Conservation (phyloP, 1,140 invertebrate genomes). For the Dreissena rostriformis region DNA sequence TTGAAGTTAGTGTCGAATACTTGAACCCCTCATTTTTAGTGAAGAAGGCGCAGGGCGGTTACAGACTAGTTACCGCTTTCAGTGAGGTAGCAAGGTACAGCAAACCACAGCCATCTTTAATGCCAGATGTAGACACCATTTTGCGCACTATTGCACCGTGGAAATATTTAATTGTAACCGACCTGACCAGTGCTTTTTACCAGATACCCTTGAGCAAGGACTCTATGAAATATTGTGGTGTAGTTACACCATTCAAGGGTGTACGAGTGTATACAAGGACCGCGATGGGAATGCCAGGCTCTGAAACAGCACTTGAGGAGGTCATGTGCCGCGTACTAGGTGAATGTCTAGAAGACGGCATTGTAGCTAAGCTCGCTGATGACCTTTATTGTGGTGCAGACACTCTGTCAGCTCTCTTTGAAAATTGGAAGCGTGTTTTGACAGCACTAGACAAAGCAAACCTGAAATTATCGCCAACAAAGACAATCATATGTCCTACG, state of each 20-base stretch:
- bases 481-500: constrained; percentile 48
- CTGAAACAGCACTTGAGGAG: no score
- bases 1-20: constrained; percentile 41
- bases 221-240: constrained; percentile 44
- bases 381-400: constrained; percentile 32
- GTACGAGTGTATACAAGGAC: constrained; percentile 13
- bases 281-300: constrained; percentile 45
- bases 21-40: no score
- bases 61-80: constrained; percentile 54
- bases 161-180: constrained; percentile 38
- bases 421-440: constrained; percentile 4
- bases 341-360: no score
- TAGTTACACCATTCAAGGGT: background rate
- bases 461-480: constrained; percentile 25
- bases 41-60: constrained; percentile 10
- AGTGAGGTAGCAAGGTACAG: constrained; percentile 51
- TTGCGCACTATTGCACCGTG: constrained; percentile 36
- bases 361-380: constrained; percentile 50
- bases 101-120: constrained; percentile 43
- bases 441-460: constrained; percentile 1
- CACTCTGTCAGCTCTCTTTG: background rate
- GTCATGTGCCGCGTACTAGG: no score
- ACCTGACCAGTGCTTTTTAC: constrained; percentile 29
- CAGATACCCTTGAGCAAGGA: background rate
- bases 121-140: constrained; percentile 35